Conservation (phyloP, 2,797 vertebrate species). For the Sebastes oblongus region DNA sequence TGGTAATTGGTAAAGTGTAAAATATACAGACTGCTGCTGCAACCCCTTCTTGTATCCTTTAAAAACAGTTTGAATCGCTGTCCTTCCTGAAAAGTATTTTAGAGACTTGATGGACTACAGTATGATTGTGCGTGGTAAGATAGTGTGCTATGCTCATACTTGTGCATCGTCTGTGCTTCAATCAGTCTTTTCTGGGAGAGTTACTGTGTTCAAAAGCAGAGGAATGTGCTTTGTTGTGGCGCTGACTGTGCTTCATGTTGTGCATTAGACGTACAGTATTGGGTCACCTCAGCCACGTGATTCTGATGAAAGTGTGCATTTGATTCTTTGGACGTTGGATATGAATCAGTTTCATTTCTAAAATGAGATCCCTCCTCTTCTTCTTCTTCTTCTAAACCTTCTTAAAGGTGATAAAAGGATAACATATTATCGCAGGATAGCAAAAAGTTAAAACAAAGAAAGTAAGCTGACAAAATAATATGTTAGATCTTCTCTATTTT, state of each 20-base stretch:
- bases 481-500: slow-evolving; percentile 41
- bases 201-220: slow-evolving; percentile 25
- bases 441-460: slow-evolving; percentile 21
- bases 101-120: not conserved
- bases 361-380: slow-evolving; percentile 28
- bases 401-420: slow-evolving; percentile 33
- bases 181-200: slow-evolving; percentile 5
- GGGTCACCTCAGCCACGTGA: slow-evolving; percentile 30
- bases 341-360: slow-evolving; percentile 32
- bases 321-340: slow-evolving; percentile 53
- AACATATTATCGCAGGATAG: slow-evolving; percentile 39
- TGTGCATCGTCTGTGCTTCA: slow-evolving; percentile 57
- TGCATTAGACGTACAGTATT: slow-evolving; percentile 50
- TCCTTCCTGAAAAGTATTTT: not conserved
- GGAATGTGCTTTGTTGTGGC: slow-evolving; percentile 61
- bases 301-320: slow-evolving; percentile 37
- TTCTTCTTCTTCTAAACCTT: slow-evolving; percentile 10
- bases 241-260: slow-evolving; percentile 64
- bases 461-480: slow-evolving; percentile 33
- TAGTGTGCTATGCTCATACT: slow-evolving; percentile 35
- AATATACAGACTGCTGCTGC: not conserved
- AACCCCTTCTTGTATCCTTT: not conserved
- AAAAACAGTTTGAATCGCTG: not conserved
- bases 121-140: not conserved
- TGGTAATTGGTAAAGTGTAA: too few relatives aligned